Base-by-base conservation (phyloP, 2,113 vertebrate genomes). In the Arizona elegans region DNA sequence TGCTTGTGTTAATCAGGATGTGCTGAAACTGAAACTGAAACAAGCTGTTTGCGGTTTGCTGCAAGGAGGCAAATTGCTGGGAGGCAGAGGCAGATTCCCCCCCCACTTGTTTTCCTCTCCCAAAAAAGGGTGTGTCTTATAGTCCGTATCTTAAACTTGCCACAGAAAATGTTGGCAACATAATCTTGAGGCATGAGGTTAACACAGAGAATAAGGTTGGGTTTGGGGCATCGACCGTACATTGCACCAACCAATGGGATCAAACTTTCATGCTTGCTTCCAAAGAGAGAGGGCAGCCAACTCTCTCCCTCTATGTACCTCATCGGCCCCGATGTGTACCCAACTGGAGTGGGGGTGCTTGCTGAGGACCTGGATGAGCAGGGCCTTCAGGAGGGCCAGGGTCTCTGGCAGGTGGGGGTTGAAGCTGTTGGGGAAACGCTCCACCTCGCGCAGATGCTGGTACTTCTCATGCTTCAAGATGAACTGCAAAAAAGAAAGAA, bases 401-500 rank as follows among this genome's bases (percentile, higher is more conserved):
- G 98, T 97, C 10, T 92, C 97, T 0, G 96, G 96, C 3, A 85
- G 0, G 0, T 97, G 97, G 11, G 98, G 97, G 94, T 98, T 98
- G 96, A 98, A 96, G 96, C 98, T 98, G 96, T 98, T 98, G 95
- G 98, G 98, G 95, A 97, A 98, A 9, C 95, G 95, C 43, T 95
- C 95, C 2, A 98, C 97, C 95, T 98, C 98, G 88, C 98, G 96
- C 94, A 98, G 93, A 75, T 91, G 59, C 65, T 94, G 95, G 95
- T 95, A 98, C 93, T 97, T 96, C 92, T 97, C 93, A 0, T 98
- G 98, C 94, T 98, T 98, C 93, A 98, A 96, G 91, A 98, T 97
- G 96, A 98, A 98, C 98, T 98, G 95, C 0, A 0, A 55, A 17
- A 17, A 3, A 55, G n/a, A 52, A 53, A 53, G 50, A 19, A n/a